Conservation (phyloP, 1,140 invertebrate genomes). For the Delia radicum region DNA sequence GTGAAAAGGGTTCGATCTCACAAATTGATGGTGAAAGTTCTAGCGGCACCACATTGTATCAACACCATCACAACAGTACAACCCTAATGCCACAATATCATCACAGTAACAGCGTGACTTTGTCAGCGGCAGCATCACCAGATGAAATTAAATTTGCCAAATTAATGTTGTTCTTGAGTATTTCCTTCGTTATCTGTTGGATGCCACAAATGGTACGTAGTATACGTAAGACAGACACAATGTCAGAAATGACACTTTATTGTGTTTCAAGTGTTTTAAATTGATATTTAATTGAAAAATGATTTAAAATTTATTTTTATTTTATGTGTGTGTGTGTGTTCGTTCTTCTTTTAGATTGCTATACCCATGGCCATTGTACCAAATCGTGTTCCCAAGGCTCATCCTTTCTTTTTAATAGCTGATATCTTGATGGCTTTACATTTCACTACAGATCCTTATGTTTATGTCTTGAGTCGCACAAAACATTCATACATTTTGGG, state of each 20-base stretch:
- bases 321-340: neutral
- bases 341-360: constrained; percentile 61
- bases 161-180: constrained; percentile 78
- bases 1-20: constrained; percentile 39
- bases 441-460: constrained; percentile 78
- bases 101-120: constrained; percentile 49
- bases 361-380: constrained; percentile 65
- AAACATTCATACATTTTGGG: constrained; percentile 46
- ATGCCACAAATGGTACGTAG: constrained; percentile 76
- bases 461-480: constrained; percentile 73
- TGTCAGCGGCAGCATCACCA: constrained; percentile 62
- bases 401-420: constrained; percentile 58
- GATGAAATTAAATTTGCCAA: constrained; percentile 82
- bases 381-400: constrained; percentile 38
- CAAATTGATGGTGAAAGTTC: constrained; percentile 44
- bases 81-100: constrained; percentile 29
- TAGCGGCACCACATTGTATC: constrained; percentile 47
- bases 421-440: constrained; percentile 79
- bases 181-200: constrained; percentile 82
- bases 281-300: constrained; percentile 16
- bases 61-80: constrained; percentile 39
- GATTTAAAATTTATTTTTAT: neutral
- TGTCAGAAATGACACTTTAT: neutral
- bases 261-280: no score
- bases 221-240: neutral